A percentile compares a stretch with the other conserved stretches of the same genome.
phyloP scores from a whole-genome alignment of 1,140 invertebrate genomes.

The Heliconius himera region DNA sequence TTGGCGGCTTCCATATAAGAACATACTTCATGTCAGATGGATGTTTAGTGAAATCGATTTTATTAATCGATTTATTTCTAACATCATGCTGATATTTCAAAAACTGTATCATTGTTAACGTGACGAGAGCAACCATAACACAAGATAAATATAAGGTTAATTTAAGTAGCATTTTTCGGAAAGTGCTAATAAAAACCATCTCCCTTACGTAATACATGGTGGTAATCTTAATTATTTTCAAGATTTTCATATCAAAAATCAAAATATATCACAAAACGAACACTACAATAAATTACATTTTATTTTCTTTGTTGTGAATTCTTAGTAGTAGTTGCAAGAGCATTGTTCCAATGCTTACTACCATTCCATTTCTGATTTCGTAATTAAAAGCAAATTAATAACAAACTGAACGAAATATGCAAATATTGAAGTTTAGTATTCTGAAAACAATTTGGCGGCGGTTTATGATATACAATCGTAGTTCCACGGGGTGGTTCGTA shows the following conservation, averaged over 20 bases:
- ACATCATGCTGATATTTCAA: constrained; percentile 18
- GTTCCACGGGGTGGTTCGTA: constrained; percentile 31
- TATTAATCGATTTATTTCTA: not conserved
- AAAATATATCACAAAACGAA: constrained; percentile 16
- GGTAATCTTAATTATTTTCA: constrained; percentile 28
- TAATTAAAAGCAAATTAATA: constrained; percentile 1
- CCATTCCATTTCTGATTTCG: not conserved
- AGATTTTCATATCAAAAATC: constrained; percentile 41
- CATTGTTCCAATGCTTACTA: constrained; percentile 2
- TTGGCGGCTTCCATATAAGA: constrained; percentile 52
- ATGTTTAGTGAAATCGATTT: constrained; percentile 28
- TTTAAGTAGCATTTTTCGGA: constrained; percentile 49
- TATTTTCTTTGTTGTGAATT: constrained; percentile 4
- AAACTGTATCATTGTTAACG: constrained; percentile 46
- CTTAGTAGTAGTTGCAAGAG: not conserved
- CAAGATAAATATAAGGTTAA: constrained; percentile 37
- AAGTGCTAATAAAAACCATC: constrained; percentile 56
- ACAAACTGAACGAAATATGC: constrained; percentile 5
- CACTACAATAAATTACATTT: not conserved
- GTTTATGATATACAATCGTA: constrained; percentile 40
- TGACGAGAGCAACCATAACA: constrained; percentile 38
- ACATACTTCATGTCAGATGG: constrained; percentile 66
- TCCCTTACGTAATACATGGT: constrained; percentile 58
- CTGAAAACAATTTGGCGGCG: constrained; percentile 7
- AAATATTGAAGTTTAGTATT: constrained; percentile 5